A percentile compares a stretch with the other conserved stretches of the same genome.
phyloP scores from a whole-genome alignment of 23 tunicate species.

The Styela clava region DNA sequence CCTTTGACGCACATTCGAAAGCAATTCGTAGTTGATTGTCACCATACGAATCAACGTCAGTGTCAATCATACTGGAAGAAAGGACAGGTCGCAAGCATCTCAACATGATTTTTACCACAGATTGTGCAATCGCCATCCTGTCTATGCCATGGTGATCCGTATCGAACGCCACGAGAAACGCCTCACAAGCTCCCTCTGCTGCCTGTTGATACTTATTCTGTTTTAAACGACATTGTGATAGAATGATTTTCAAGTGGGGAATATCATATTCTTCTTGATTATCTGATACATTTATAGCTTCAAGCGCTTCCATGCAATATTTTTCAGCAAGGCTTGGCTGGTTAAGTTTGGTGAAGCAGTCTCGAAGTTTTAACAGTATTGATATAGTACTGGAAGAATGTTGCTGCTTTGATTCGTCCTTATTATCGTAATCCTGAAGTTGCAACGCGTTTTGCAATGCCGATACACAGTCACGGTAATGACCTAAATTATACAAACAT shows the following conservation, averaged over 20 bases:
- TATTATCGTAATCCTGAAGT: background rate
- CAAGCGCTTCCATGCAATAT: slow-evolving; percentile 6
- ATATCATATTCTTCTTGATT: background rate
- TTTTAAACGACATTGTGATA: slow-evolving; percentile 22
- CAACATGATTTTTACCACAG: slow-evolving; percentile 15
- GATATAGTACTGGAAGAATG: background rate
- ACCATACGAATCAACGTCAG: background rate
- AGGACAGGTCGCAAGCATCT: slow-evolving; percentile 9
- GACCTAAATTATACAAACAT: background rate
- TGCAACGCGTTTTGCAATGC: slow-evolving; percentile 6
- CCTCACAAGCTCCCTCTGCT: slow-evolving; percentile 20
- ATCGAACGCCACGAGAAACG: background rate
- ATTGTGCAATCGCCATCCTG: background rate
- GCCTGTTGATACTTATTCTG: slow-evolving; percentile 6
- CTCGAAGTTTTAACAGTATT: background rate
- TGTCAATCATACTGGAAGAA: background rate
- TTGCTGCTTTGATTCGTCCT: background rate
- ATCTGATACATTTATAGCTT: background rate
- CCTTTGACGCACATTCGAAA: background rate
- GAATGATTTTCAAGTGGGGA: background rate
- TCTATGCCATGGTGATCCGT: background rate
- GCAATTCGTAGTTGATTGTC: background rate
- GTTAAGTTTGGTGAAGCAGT: slow-evolving; percentile 8
- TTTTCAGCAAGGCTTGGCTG: slow-evolving; percentile 6
- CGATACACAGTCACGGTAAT: background rate